Evolutionary conservation across 2,888 invertebrate species (phyloP), one percentile per base, ranked within the genome.

Genomic region (Andrena dorsata): DNA sequence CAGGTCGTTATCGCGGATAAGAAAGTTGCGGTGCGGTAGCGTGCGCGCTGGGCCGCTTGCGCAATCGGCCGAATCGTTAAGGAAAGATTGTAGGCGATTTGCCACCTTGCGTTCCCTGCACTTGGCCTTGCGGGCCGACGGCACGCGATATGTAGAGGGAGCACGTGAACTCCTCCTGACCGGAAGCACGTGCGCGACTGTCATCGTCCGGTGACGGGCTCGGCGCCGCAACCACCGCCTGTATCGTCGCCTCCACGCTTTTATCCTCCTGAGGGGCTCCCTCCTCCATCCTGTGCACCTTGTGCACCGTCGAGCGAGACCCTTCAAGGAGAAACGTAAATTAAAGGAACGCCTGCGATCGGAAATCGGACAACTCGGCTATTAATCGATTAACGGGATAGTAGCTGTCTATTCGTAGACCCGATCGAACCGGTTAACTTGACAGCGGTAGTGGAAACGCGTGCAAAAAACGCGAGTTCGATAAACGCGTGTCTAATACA

Each of bases 91-190:
- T 6, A 60, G 66, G 49, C 60, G 68, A 51, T 53, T 58, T 61
- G 47, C 51, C 72, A 87, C 88, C 85, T 76, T 86, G 84, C 28
- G 68, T 30, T 23, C 83, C 84, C 13, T 86, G 85, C 51, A 66
- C 84, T 86, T 90, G 90, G 68, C 80, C 83, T 72, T 86, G 89
- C 63, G 80, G 83, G 6, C 88, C 83, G 30, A 81, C 81, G 1
- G 90, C 91, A 58, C 92, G 90, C n/a, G 93, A 93, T 32, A 93
- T 88, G 82, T 93, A 92, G 3, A 92, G 81, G 16, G 92, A 92
- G 64, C 91, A 92, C 30, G 89, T 88, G 49, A 90, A 90, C 30
- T 90, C 90, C 28, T 83, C 78, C 20, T 68, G 78, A 60, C 66
- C 51, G 58, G 82, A 74, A 74, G 16, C 53, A 78, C 71, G 70